These are phyloP conservation scores for Puma concolor DNA, from an alignment of 2,113 vertebrate species.

Conservation along the genomic window DNA sequence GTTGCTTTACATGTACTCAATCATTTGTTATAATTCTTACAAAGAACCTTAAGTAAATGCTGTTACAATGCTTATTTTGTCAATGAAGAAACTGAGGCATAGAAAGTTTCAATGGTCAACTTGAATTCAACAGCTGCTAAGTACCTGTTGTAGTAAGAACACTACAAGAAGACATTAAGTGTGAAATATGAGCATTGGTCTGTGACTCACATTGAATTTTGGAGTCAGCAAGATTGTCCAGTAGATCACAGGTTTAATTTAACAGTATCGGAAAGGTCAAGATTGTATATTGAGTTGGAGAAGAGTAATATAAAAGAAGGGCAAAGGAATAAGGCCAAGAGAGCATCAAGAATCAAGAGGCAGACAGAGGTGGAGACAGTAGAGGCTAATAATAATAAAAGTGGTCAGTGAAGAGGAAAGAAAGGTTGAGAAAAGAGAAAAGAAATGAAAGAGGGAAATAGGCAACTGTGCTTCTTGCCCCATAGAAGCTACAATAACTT, in stretches of 20 bases:
- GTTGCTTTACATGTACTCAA: not conserved
- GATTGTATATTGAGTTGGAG: not conserved
- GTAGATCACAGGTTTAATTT: not conserved
- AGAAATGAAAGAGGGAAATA: not conserved
- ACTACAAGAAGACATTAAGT: not conserved
- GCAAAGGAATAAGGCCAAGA: not conserved
- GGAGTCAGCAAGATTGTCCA: not conserved
- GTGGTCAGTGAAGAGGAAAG: not conserved
- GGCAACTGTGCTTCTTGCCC: not conserved
- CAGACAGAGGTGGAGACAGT: not conserved
- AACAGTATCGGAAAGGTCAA: not conserved
- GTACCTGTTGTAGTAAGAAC: not conserved
- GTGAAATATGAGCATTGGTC: not conserved
- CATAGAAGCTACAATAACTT: not conserved
- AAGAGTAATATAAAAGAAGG: not conserved
- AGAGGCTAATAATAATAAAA: not conserved
- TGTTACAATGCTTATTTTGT: not conserved
- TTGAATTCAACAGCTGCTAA: not conserved
- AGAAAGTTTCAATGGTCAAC: not conserved
- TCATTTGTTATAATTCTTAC: not conserved
- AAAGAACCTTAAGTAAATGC: not conserved
- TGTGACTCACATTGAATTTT: not conserved
- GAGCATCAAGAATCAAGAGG: not conserved
- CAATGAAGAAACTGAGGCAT: not conserved
- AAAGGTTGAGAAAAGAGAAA: not conserved